Evolutionary conservation across 2,888 invertebrate species (phyloP), one percentile per base, ranked within the genome.

Genomic region (Melolontha melolontha): DNA sequence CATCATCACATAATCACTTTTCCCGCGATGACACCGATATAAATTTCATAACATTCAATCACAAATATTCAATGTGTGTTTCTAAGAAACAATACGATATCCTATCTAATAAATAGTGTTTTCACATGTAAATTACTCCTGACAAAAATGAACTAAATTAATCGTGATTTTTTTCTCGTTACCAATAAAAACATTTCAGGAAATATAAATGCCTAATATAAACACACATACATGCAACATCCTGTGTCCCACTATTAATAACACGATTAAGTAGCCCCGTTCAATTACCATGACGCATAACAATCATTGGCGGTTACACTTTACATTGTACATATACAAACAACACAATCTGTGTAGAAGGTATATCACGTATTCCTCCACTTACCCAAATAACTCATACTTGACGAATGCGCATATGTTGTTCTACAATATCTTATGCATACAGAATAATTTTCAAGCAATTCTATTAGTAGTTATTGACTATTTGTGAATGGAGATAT

Each of bases 231-330:
- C 22, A 52, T 39, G 34, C 52, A 40, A 54, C 54, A 47, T 62
- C 59, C 59, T 62, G 59, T 62, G 59, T 62, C 47, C 59, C 34
- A 62, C 59, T 62, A 62, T 62, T 47, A 39, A 40, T 54, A 54
- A 62, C 47, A 47, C 14, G 34, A 62, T 47, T 62, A 62, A 62
- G 29, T 62, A 29, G 59, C 40, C 40, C 54, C 6, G 40, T 12
- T 47, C 34, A 12, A 29, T 59, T 59, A 44, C 27, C 59, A 29
- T 29, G 47, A 47, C 59, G 14, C 59, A 47, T 34, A 47, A 29
- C 11, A 57, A 62, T 42, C 34, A 62, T 62, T 17, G 59, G 6
- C 34, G 29, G 59, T 14, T 29, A 47, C 29, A 47, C 42, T 12
- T 16, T 49, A 39, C 54, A 22, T n/a, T 22, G 22, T 22, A 22